phyloP scores from a whole-genome alignment of 2,797 vertebrate genomes.

The Lacerta bilineata region DNA sequence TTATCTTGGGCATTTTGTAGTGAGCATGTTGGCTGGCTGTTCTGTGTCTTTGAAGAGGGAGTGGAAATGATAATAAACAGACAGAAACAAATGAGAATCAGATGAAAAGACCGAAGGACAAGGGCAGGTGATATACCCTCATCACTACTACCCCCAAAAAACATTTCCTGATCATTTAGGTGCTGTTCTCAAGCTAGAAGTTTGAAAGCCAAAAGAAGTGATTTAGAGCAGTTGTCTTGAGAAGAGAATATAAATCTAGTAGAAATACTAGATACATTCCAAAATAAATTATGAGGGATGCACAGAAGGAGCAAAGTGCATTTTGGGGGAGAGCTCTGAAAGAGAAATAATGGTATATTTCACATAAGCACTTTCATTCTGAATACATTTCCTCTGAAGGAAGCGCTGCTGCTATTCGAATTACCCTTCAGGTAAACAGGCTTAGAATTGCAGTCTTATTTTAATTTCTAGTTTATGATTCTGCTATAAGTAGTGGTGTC shows the following conservation, averaged over 20 bases:
- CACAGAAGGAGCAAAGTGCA: neutral
- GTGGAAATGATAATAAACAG: neutral
- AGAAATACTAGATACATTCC: neutral
- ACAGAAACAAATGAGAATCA: neutral
- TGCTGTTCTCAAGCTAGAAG: neutral
- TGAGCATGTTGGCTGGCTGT: neutral
- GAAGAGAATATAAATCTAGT: neutral
- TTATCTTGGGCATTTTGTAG: neutral
- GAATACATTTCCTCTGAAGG: neutral
- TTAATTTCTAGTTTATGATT: neutral
- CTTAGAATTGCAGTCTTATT: neutral
- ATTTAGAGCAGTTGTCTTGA: neutral
- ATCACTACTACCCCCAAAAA: neutral
- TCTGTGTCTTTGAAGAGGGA: neutral
- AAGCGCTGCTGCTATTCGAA: neutral
- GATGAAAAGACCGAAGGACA: neutral
- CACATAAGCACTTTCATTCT: neutral
- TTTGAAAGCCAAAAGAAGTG: neutral
- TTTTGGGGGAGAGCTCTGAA: neutral
- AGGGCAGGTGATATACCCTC: too few species aligned
- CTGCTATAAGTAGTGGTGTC: neutral
- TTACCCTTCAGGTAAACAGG: neutral
- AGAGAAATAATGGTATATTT: neutral
- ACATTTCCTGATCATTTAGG: neutral
- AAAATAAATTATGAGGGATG: neutral